These are phyloP conservation scores for Polyommatus icarus DNA, from an alignment of 2,888 invertebrate genomes.

Conservation along the genomic window DNA sequence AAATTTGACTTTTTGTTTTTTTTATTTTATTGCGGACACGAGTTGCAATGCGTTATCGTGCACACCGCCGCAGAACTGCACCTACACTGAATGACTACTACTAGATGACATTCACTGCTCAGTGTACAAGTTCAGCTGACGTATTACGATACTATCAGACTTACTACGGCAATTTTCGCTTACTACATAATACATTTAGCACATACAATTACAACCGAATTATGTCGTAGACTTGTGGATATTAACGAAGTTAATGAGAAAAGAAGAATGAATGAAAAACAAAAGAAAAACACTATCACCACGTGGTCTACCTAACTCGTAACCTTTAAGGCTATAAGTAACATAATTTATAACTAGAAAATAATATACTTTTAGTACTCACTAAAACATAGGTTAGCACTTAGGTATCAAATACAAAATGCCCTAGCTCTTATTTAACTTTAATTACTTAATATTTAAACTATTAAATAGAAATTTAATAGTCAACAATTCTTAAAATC, in stretches of 20 bases:
- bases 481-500: not conserved
- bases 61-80: conserved; percentile 66
- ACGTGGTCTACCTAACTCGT: not conserved
- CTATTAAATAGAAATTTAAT: not conserved
- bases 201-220: not conserved
- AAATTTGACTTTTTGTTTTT: conserved; percentile 58
- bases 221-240: not conserved
- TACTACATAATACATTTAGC: not conserved
- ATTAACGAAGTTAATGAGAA: not conserved
- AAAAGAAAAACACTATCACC: not conserved
- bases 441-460: not conserved
- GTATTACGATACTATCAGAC: conserved; percentile 57
- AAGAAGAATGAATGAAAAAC: not conserved
- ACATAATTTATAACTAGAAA: not conserved
- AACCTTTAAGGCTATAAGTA: not conserved
- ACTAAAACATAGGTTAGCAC: not conserved
- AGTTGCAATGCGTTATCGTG: conserved; percentile 52
- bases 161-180: not conserved
- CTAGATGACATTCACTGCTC: conserved; percentile 78
- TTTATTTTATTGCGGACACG: conserved; percentile 49
- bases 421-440: not conserved
- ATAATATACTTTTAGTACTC: not conserved
- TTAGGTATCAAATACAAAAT: not conserved
- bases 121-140: conserved; percentile 74
- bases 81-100: conserved; percentile 58